Evolutionary conservation across 2,888 invertebrate genomes (phyloP), one percentile per base, ranked within the genome.

Genomic region (Mellilla xanthometata): DNA sequence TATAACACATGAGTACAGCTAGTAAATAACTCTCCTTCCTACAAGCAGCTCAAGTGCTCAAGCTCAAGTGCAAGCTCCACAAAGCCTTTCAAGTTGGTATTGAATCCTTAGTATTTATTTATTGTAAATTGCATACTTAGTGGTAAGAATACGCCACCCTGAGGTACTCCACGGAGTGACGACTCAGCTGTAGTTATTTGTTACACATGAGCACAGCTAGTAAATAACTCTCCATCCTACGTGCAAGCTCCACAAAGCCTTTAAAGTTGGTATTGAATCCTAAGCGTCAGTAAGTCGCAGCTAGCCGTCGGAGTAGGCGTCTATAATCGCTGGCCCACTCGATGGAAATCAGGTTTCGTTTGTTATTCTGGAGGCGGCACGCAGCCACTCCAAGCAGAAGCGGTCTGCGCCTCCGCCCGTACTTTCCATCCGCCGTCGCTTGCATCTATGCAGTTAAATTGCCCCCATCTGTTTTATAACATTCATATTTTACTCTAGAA

Each of bases 281-380:
- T 41, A 36, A 29, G 39, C 32, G 15, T 38, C 38, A 12, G 8
- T 15, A 32, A 29, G 39, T 44, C 27, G 31, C 33, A 39, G 26
- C 32, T 28, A 44, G 11, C 26, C 41, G 41, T 42, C 43, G 36
- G 33, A 65, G 74, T 72, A 69, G 72, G 72, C 71, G 73, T 71
- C 66, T 67, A 52, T 72, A 75, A 77, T 74, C 72, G 72, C 68
- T 76, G 71, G 78, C 74, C 79, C 74, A 76, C 76, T 79, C 77
- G 80, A 79, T 88, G 85, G 86, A 88, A 88, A 88, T 88, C 89
- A 85, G 89, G 88, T 87, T 88, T 80, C 81, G 76, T 82, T 89
- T 88, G 84, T 83, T 85, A 89, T 89, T 87, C 89, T 74, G 85
- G 75, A 80, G 81, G 86, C 79, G 81, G 78, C 68, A 65, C 69